These are phyloP conservation scores for Onychomys arenicola DNA, from an alignment of 2,797 vertebrate genomes.

Conservation along the genomic window DNA sequence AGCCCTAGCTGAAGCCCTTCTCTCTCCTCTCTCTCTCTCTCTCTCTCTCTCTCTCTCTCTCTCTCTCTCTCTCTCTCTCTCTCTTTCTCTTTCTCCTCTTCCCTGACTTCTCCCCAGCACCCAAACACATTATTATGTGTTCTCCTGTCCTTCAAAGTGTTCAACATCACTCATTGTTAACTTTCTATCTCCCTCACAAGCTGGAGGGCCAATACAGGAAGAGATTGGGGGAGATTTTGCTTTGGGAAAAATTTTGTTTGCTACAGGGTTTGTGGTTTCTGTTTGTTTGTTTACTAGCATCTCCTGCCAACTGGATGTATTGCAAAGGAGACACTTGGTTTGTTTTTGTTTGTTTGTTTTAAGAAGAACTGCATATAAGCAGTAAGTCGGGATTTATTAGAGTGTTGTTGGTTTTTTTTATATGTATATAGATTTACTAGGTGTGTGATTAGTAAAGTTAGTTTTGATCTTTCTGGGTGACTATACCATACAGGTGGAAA, in stretches of 20 bases:
- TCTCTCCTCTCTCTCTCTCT: rapidly evolving
- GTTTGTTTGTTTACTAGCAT: background rate
- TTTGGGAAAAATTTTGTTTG: background rate
- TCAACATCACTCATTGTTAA: too few relatives aligned
- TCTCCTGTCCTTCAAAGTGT: background rate
- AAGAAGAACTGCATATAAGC: background rate
- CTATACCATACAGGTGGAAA: background rate
- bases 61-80: rapidly evolving
- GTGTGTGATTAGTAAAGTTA: background rate
- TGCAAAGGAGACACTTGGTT: background rate
- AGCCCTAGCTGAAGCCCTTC: background rate
- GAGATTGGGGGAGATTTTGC: background rate
- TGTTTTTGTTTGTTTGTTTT: too few relatives aligned
- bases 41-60: rapidly evolving
- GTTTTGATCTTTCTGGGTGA: slow-evolving; percentile 24
- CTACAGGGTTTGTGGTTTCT: background rate
- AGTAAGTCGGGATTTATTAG: background rate
- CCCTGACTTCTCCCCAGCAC: background rate
- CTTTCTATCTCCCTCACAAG: background rate
- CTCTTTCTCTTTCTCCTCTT: rapidly evolving
- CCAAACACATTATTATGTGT: rapidly evolving
- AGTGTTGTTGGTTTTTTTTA: background rate
- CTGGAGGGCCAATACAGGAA: background rate
- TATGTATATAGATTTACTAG: background rate
- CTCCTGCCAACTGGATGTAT: background rate